Evolutionary conservation across 2,888 invertebrate genomes (phyloP), one percentile per base, ranked within the genome.

Genomic region (Volucella bombylans): DNA sequence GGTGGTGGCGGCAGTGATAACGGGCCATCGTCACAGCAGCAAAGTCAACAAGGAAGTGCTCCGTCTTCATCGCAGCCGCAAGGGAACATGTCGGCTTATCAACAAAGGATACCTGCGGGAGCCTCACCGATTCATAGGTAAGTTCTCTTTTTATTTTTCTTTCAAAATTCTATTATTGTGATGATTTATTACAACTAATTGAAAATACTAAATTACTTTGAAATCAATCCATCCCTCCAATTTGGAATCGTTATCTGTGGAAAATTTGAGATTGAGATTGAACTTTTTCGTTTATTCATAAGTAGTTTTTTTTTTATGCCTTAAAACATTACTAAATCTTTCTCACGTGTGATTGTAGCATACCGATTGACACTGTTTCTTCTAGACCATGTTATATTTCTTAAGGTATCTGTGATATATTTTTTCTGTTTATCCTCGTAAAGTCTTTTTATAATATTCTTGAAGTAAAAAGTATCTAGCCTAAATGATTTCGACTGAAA

Each of bases 41-140:
- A 90, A 79, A 90, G 89, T 83, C 90, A 90, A 87, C 86, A 82
- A 81, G 86, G 86, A 64, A 77, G 86, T 82, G 82, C 79, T 78
- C 82, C 86, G 82, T 77, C 85, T 54, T 82, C 86, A 73, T 82
- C 86, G 62, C 88, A 88, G n/a, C 87, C 85, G 62, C 87, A 88
- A 73, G 89, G 89, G 77, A 90, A 89, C 88, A 91, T 91, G 90
- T 90, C 91, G 81, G 90, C 91, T 83, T 92, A 92, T 89, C 91
- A 91, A 78, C 91, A 91, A 88, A 89, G 92, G 87, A 88, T 91
- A 89, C 89, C 91, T 87, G 88, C 91, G 85, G 91, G 91, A 88
- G 91, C 91, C 88, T 90, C 91, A 87, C 90, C 91, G 88, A 91
- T 92, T 90, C 91, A 92, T 90, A 92, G 92, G 92, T 92, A 86